A percentile compares a stretch with the other conserved stretches of the same genome.
These are phyloP conservation scores for Chaetogeoica ovagalla DNA, from an alignment of 2,888 invertebrate species.

Conservation along the genomic window DNA sequence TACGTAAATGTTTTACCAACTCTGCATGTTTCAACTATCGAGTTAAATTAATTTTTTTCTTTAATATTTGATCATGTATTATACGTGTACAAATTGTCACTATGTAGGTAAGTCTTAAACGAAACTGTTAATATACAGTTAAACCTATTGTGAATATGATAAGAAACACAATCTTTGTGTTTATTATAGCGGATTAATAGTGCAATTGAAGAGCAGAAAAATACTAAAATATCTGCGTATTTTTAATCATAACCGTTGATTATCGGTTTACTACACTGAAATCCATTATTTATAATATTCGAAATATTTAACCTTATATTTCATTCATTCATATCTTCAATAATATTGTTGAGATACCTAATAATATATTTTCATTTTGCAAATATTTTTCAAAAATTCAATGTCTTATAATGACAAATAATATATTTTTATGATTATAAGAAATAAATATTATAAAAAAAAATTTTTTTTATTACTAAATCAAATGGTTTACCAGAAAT, in stretches of 20 bases:
- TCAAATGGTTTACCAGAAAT: too few relatives aligned
- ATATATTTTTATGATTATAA: too few relatives aligned
- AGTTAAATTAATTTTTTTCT: neutral
- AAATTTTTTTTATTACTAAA: too few relatives aligned
- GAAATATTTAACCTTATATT: neutral
- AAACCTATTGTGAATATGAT: neutral
- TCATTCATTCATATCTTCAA: too few relatives aligned
- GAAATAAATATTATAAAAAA: too few relatives aligned
- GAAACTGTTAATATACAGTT: neutral
- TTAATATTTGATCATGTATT: neutral
- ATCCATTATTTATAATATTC: neutral
- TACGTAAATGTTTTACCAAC: conserved; percentile 27
- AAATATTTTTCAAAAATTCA: too few relatives aligned
- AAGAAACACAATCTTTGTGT: conserved; percentile 19
- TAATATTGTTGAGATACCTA: too few relatives aligned
- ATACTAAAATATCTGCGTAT: neutral
- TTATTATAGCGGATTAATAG: conserved; percentile 15
- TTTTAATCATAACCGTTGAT: conserved; percentile 19
- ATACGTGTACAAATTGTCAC: neutral
- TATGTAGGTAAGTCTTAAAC: neutral
- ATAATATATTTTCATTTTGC: too few relatives aligned
- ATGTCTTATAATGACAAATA: too few relatives aligned
- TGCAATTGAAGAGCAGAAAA: conserved; percentile 21
- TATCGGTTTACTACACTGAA: conserved; percentile 22
- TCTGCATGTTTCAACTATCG: conserved; percentile 26